These are phyloP conservation scores for Aleiodes sp. DNA, from an alignment of 1,140 invertebrate genomes.

Conservation along the genomic window DNA sequence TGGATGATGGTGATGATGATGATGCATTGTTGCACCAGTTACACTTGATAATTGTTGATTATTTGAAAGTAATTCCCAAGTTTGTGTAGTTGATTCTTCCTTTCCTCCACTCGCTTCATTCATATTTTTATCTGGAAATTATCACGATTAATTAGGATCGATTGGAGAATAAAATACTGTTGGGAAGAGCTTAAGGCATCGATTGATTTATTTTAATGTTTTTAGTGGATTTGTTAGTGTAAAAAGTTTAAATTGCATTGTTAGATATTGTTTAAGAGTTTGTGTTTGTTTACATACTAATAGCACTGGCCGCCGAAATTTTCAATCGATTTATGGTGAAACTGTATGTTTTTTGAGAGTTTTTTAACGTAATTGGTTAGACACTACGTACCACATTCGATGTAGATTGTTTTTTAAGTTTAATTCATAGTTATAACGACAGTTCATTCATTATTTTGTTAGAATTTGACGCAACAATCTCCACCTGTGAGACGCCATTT, in stretches of 20 bases:
- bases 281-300: conserved; percentile 65
- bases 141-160: not conserved
- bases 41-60: conserved; percentile 52
- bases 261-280: conserved; percentile 32
- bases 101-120: conserved; percentile 66
- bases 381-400: conserved; percentile 51
- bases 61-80: conserved; percentile 62
- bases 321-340: conserved; percentile 26
- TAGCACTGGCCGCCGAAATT: conserved; percentile 35
- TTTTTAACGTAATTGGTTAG: conserved; percentile 28
- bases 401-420: conserved; percentile 45
- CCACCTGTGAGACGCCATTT: conserved; percentile 66
- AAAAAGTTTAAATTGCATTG: not conserved
- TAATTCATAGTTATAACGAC: conserved; percentile 51
- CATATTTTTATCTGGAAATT: conserved; percentile 52
- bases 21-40: conserved; percentile 47
- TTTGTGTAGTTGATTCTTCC: conserved; percentile 61
- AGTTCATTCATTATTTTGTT: conserved; percentile 65
- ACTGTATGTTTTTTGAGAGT: not conserved
- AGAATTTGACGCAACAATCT: conserved; percentile 62
- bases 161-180: not conserved
- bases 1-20: conserved; percentile 48
- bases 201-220: too few relatives aligned
- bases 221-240: not conserved
- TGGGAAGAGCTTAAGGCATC: too few relatives aligned